These are phyloP conservation scores for Caenorhabditis sp. DNA, from an alignment of 2,888 invertebrate genomes.

Conservation along the genomic window DNA sequence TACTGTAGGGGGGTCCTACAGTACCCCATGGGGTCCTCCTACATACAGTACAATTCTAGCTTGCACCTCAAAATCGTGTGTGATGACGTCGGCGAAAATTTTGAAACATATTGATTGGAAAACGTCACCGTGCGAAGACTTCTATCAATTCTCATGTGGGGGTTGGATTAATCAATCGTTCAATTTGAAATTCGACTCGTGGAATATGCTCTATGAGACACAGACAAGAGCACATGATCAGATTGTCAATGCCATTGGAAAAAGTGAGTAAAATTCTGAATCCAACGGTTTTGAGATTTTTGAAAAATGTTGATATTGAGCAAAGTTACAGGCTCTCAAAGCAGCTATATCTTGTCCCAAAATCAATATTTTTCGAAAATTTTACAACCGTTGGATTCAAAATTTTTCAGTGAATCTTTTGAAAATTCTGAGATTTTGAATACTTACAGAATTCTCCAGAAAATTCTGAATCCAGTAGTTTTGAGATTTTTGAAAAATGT, in stretches of 20 bases:
- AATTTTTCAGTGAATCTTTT: background rate
- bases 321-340: background rate
- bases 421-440: too few species aligned
- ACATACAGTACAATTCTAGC: conserved; percentile 11
- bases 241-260: conserved; percentile 41
- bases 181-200: conserved; percentile 43
- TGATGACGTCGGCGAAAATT: conserved; percentile 37
- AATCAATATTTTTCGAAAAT: background rate
- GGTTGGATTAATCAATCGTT: conserved; percentile 47
- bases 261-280: conserved; percentile 24
- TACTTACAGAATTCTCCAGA: too few species aligned
- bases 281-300: background rate
- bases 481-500: background rate
- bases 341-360: too few species aligned
- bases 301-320: conserved; percentile 2
- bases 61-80: conserved; percentile 32
- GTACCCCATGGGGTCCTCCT: too few species aligned
- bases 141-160: conserved; percentile 51
- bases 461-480: too few species aligned
- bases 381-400: background rate
- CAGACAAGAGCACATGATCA: conserved; percentile 40
- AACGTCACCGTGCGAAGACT: conserved; percentile 37
- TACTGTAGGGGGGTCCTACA: too few species aligned
- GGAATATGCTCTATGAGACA: conserved; percentile 48
- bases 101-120: conserved; percentile 21